A percentile compares a stretch with the other conserved stretches of the same genome.
phyloP scores from a whole-genome alignment of 2,113 vertebrate species.

The Petroica traversi region DNA sequence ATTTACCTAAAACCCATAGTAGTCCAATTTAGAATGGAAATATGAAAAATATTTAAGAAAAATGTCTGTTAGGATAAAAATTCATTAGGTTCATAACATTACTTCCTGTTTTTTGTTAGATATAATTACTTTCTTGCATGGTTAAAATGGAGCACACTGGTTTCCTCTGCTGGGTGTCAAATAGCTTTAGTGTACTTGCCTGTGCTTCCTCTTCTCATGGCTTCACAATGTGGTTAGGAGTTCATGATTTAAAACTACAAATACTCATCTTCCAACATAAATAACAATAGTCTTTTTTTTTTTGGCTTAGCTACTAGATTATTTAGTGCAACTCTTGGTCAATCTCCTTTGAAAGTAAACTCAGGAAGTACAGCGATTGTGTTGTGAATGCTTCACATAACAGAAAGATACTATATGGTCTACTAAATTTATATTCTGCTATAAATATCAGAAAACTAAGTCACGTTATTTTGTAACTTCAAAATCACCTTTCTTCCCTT shows the following conservation, averaged over 20 bases:
- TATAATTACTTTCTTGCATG: not conserved
- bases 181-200: not conserved
- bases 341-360: not conserved
- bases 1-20: not conserved
- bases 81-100: not conserved
- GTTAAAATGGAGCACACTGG: not conserved
- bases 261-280: not conserved
- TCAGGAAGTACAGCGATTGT: not conserved
- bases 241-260: slow-evolving; percentile 6
- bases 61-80: not conserved
- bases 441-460: not conserved
- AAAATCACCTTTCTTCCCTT: slow-evolving; percentile 34
- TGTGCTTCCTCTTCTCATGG: not conserved
- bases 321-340: not conserved
- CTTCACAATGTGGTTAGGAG: not conserved
- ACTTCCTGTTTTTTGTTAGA: not conserved
- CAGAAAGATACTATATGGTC: not conserved
- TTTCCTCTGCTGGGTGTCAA: not conserved
- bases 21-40: not conserved
- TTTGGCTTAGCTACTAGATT: slow-evolving; percentile 8
- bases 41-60: not conserved
- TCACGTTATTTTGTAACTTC: not conserved
- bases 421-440: not conserved
- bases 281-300: slow-evolving; percentile 29
- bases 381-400: not conserved